A percentile compares a stretch with the other conserved stretches of the same genome.
Conservation (phyloP, 2,888 invertebrate species). For the Acanthococcus lagerstroemiae region DNA sequence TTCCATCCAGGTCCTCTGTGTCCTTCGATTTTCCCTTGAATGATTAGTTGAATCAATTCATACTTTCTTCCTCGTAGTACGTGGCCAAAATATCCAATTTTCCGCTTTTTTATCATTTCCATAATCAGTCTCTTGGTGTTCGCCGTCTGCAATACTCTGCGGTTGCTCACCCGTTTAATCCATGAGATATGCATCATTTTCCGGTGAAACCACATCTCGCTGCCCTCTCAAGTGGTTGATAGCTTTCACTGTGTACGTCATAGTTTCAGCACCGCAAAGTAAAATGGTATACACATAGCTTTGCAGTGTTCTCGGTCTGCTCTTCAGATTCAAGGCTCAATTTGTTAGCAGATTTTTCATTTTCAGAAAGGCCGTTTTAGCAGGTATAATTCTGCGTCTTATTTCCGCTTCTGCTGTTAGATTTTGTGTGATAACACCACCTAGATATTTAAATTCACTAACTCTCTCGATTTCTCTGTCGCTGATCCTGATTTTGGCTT, state of each 20-base stretch:
- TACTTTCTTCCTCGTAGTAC: background rate
- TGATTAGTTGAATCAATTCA: background rate
- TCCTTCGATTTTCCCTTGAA: background rate
- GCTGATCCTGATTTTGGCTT: too few species aligned
- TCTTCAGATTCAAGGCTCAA: background rate
- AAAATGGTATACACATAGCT: background rate
- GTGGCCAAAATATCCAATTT: background rate
- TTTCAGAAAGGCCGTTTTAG: background rate
- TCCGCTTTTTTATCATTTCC: background rate
- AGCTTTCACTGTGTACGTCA: background rate
- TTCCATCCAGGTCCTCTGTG: background rate
- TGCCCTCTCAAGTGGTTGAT: background rate
- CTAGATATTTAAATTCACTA: background rate
- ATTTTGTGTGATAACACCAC: background rate
- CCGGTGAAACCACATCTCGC: background rate
- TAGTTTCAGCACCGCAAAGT: background rate
- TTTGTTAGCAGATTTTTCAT: background rate
- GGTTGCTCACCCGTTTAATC: background rate
- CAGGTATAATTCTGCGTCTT: background rate
- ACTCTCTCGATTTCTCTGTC: too few species aligned
- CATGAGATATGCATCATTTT: background rate
- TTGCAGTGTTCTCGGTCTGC: background rate
- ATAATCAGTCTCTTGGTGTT: background rate
- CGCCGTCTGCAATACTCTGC: background rate
- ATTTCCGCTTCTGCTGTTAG: background rate